Percentiles rank a stretch among this genome's conserved stretches.
phyloP scores from a whole-genome alignment of 53 echinoderm and acorn worm genomes.

The Holothuria leucospilota region DNA sequence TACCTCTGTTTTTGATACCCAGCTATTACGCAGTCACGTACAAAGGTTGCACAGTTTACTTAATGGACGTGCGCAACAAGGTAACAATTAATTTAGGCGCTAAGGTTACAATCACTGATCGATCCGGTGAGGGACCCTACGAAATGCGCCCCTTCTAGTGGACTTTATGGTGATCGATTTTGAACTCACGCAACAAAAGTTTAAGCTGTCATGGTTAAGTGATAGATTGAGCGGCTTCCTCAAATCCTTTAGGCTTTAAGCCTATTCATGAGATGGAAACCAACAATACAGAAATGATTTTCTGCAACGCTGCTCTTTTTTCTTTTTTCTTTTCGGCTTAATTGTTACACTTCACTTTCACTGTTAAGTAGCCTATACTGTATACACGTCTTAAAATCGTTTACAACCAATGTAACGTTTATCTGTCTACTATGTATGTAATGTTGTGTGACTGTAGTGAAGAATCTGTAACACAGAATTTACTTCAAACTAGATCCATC shows the following conservation, averaged over 20 bases:
- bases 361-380: too few relatives aligned
- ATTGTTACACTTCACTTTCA: background rate
- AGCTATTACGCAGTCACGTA: too few relatives aligned
- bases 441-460: too few relatives aligned
- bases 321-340: background rate
- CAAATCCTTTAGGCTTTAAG: background rate
- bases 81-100: conserved; percentile 20
- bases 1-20: too few relatives aligned
- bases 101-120: conserved; percentile 17
- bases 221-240: conserved; percentile 24
- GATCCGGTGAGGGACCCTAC: background rate
- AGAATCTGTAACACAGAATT: too few relatives aligned
- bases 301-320: conserved; percentile 23
- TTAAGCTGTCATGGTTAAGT: conserved; percentile 1
- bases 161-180: background rate
- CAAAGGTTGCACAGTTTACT: too few relatives aligned
- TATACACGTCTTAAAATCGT: too few relatives aligned
- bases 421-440: too few relatives aligned
- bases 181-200: background rate
- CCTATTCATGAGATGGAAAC: background rate
- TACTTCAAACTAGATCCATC: too few relatives aligned
- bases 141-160: background rate
- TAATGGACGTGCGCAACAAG: too few relatives aligned
- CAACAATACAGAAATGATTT: background rate
- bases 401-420: too few relatives aligned